Evolutionary conservation across 2,113 vertebrate genomes (phyloP), one percentile per base, ranked within the genome.

Genomic region (Diglossa brunneiventris): DNA sequence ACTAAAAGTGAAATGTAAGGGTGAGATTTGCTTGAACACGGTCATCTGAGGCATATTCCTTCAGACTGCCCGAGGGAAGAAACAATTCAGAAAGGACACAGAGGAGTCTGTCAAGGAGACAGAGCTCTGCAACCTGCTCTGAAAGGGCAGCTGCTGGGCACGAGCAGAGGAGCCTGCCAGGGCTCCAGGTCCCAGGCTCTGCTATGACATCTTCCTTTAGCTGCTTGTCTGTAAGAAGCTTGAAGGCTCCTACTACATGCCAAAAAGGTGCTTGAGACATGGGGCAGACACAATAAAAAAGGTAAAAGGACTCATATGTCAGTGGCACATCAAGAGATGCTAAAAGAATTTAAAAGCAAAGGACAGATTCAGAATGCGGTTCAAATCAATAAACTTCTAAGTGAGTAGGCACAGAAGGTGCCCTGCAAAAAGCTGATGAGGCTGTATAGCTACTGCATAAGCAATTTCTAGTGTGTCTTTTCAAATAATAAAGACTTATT

Each of bases 1-100:
- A 86, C 88, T 93, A 23, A 75, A 75, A 89, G 88, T 58, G 88
- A 93, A 95, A 86, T 1, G 31, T 73, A 87, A 89, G 90, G 76
- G 83, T 83, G 83, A 93, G 80, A 76, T 79, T 58, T 92, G 86
- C 88, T 61, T 42, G 61, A 95, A 72, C 6, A 64, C 2, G 3
- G 88, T 89, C 92, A 89, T 61, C 88, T 87, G 83, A 95, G 68
- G 83, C 56, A 42, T 42, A 67, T 53, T 87, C 83, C 80, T 74
- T 64, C 52, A 63, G 79, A 78, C 11, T 81, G 90, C 94, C 93
- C 64, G 33, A 35, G 93, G 93, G 92, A 89, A 84, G 88, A 58
- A 81, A 44, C 88, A 61, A 77, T 24, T 90, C 49, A 68, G 84
- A 69, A 87, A 85, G 73, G 89, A 84, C 81, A 62, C 52, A 37